Conservation (phyloP, 64 coral and sea anemone genomes). For the Pachyseris speciosa region DNA sequence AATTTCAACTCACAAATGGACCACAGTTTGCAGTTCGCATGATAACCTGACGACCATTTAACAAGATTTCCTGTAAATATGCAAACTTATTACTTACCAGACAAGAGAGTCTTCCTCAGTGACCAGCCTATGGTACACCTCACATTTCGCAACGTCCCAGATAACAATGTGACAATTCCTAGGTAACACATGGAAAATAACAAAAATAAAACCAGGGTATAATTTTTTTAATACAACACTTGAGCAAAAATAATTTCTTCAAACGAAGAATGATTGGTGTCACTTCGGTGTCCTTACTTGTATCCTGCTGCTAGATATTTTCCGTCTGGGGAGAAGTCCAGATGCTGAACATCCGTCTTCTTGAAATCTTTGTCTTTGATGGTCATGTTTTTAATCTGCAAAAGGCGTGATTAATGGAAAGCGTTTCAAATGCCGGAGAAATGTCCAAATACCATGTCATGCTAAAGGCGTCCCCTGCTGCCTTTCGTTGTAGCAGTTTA, state of each 20-base stretch:
- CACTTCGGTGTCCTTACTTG: not conserved
- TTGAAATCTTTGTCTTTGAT: not conserved
- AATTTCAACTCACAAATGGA: too few species aligned
- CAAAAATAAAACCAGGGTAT: not conserved
- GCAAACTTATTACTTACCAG: not conserved
- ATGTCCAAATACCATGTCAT: too few species aligned
- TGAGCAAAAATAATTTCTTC: too few species aligned
- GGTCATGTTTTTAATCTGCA: not conserved
- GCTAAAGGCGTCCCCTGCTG: too few species aligned
- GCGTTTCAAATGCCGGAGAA: too few species aligned
- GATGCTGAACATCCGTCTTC: not conserved
- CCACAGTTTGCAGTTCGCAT: too few species aligned
- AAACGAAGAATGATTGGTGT: too few species aligned
- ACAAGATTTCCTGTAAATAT: too few species aligned
- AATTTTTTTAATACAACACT: not conserved
- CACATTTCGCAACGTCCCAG: not conserved
- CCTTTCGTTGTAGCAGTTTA: too few species aligned
- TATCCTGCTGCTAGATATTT: not conserved
- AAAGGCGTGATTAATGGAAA: too few species aligned
- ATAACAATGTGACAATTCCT: slow-evolving; percentile 7
- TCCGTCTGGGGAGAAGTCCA: slow-evolving; percentile 8
- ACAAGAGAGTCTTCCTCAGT: not conserved
- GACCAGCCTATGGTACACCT: not conserved
- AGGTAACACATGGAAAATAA: not conserved
- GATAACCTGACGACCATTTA: too few species aligned